Conservation (phyloP, 2,113 vertebrate genomes). For the Protobothrops flavoviridis region DNA sequence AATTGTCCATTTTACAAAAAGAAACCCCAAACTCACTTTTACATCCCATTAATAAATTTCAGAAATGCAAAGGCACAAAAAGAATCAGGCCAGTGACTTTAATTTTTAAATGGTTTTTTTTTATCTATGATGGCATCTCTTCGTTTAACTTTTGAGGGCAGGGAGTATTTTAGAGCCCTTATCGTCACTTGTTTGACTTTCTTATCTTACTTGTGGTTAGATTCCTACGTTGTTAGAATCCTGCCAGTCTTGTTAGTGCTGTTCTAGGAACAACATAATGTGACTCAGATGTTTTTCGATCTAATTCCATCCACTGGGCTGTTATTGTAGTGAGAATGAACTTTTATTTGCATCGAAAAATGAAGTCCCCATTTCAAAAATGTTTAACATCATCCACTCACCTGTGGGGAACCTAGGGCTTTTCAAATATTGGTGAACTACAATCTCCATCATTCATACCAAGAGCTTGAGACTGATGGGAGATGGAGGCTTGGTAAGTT, state of each 20-base stretch:
- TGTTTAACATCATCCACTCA: neutral
- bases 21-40: neutral
- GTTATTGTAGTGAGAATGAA: neutral
- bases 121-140: neutral
- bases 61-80: neutral
- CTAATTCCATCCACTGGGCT: too few relatives aligned
- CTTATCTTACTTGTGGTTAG: neutral
- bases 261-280: neutral
- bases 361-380: neutral
- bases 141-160: neutral
- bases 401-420: neutral
- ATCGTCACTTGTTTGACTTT: neutral
- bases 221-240: neutral
- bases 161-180: neutral
- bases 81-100: neutral
- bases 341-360: neutral
- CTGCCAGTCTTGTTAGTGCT: neutral
- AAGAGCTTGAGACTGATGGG: neutral
- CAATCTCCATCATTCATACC: neutral
- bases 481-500: neutral
- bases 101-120: neutral
- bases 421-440: neutral
- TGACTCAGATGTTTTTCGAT: neutral
- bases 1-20: neutral
- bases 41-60: neutral